These are phyloP conservation scores for Brachypodius melanocephalos DNA, from an alignment of 2,113 vertebrate genomes.

Conservation along the genomic window DNA sequence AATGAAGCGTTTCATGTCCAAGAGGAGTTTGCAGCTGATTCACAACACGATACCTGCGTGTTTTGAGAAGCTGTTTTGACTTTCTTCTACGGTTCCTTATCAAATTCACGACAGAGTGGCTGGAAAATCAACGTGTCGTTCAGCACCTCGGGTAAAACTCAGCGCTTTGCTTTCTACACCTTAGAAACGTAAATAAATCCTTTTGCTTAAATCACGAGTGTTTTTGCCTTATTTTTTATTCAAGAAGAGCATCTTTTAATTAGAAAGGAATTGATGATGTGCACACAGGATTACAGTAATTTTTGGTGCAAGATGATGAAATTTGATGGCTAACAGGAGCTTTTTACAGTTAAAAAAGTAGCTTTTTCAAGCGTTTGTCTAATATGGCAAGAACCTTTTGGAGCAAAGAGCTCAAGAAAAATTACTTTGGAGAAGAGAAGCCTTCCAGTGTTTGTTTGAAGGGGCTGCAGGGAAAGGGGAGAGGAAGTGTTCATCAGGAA, in stretches of 20 bases:
- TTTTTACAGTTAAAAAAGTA: neutral
- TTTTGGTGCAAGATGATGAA: neutral
- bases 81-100: neutral
- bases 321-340: neutral
- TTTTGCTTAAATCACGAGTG: neutral
- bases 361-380: neutral
- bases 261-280: neutral
- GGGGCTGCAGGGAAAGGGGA: neutral
- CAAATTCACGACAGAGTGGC: neutral
- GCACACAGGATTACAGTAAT: no score
- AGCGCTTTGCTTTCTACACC: neutral
- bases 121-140: neutral
- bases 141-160: neutral
- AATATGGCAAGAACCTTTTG: neutral
- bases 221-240: neutral
- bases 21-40: neutral
- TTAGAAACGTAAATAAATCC: neutral
- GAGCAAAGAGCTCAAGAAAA: neutral
- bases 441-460: no score
- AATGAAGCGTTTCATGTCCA: neutral
- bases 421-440: neutral
- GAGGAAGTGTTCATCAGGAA: neutral
- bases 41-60: rapidly evolving
- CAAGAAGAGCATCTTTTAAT: neutral
- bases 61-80: neutral